Evolutionary conservation across 2,797 vertebrate species (phyloP), one percentile per base, ranked within the genome.

Genomic region (Coccyzus lansbergi): DNA sequence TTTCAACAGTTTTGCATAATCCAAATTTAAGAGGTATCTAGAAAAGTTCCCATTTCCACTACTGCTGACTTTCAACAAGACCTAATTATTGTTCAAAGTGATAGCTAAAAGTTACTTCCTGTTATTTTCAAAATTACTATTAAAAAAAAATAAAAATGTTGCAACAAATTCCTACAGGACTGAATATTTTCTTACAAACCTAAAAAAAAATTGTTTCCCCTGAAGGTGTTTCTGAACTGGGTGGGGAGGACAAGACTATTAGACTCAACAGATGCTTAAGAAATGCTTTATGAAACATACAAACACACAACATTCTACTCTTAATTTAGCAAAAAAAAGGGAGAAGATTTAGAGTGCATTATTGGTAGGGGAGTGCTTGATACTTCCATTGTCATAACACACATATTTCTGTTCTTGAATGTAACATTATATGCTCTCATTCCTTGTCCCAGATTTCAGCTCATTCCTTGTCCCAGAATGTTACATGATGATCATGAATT

Each of bases 1-100:
- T 83, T 92, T 95, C 36, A 72, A 88, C 58, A 79, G 59, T 93
- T 94, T 76, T 84, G 55, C 51, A 76, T 65, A 92, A 93, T 86
- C 68, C 15, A 21, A 84, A 4, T 34, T 92, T 93, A 62, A 94
- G 42, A 65, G 49, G 69, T 7, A 48, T 51, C n/a, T 65, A 62
- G 42, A 38, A 33, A 93, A 88, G 15, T 86, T 79, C 63, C 82
- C 44, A 34, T 60, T 64, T 82, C 40, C 17, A 52, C 13, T 79
- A 15, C 52, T 40, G 15, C 14, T 90, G 59, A 78, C 82, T 86
- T 82, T 76, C 24, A 90, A 42, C 4, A 49, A 56, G 21, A 80
- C 4, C 7, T 49, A 59, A 64, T 28, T 67, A 51, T 26, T 63
- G 10, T 59, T 67, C 55, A 31, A 89, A 91, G 64, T 46, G 24